Conservation (phyloP, 1,140 invertebrate species). For the Drosophila leontia region DNA sequence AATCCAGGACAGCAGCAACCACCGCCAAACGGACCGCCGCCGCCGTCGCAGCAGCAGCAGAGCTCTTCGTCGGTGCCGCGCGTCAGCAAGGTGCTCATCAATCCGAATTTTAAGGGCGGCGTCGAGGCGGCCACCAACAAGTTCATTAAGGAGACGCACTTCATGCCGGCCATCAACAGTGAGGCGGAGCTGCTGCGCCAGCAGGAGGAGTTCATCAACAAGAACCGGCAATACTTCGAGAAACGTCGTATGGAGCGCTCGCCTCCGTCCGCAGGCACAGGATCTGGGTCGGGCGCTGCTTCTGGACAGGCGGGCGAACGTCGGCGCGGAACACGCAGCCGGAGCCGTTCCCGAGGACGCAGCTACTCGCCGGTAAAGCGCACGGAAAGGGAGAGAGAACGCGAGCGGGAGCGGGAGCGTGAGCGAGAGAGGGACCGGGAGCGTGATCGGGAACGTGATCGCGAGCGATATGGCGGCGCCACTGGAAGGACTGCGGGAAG, state of each 20-base stretch:
- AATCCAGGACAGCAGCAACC: constrained; percentile 18
- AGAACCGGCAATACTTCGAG: constrained; percentile 83
- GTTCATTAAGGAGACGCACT: constrained; percentile 84
- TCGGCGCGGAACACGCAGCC: constrained; percentile 60
- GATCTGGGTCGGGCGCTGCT: constrained; percentile 19
- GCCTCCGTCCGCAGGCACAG: constrained; percentile 47
- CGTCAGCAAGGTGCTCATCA: constrained; percentile 83
- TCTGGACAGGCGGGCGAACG: constrained; percentile 36
- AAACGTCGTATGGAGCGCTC: constrained; percentile 80
- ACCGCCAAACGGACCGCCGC: constrained; percentile 26
- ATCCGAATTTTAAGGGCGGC: constrained; percentile 84
- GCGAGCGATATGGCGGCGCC: constrained; percentile 54
- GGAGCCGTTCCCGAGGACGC: constrained; percentile 78
- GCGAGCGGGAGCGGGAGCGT: constrained; percentile 60
- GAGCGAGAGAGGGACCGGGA: constrained; percentile 73
- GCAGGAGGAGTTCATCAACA: constrained; percentile 84
- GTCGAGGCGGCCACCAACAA: constrained; percentile 84
- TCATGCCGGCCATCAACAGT: constrained; percentile 76
- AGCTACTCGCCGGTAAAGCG: constrained; percentile 81
- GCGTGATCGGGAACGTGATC: constrained; percentile 65
- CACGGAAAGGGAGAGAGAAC: constrained; percentile 54
- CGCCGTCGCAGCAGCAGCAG: constrained; percentile 16
- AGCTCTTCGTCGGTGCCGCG: constrained; percentile 50
- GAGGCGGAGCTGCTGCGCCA: constrained; percentile 81
- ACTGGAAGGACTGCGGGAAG: constrained; percentile 23